Percentiles rank a stretch among this genome's conserved stretches.
Conservation (phyloP, 2,888 invertebrate species). For the Tetheella fluctuosa region DNA sequence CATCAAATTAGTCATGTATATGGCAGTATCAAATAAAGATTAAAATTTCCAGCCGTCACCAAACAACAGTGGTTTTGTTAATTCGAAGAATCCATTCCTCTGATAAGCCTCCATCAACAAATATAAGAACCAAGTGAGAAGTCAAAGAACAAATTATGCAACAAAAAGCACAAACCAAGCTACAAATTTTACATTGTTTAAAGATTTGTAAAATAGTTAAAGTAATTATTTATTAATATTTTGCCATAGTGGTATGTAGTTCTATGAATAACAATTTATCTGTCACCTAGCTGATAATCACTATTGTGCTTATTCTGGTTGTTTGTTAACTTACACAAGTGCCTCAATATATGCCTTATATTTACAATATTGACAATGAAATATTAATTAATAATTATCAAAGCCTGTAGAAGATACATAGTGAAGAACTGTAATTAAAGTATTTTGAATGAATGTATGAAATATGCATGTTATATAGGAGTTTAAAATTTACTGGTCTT, state of each 20-base stretch:
- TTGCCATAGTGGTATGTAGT: slow-evolving; percentile 58
- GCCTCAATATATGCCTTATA: slow-evolving; percentile 73
- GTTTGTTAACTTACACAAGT: slow-evolving; percentile 55
- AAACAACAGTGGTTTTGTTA: slow-evolving; percentile 69
- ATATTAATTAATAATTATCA: slow-evolving; percentile 17
- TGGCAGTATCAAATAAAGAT: not conserved
- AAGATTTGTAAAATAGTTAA: slow-evolving; percentile 48
- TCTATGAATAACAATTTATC: slow-evolving; percentile 16
- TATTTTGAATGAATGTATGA: slow-evolving; percentile 44
- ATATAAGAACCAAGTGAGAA: slow-evolving; percentile 54
- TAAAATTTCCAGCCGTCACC: slow-evolving; percentile 59
- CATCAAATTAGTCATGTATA: not conserved
- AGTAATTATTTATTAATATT: slow-evolving; percentile 57
- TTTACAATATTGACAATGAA: slow-evolving; percentile 43
- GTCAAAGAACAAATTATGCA: slow-evolving; percentile 65
- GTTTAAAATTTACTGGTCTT: slow-evolving; percentile 61
- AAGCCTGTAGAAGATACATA: slow-evolving; percentile 27
- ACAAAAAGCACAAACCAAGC: slow-evolving; percentile 77
- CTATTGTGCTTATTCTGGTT: slow-evolving; percentile 44
- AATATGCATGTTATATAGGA: slow-evolving; percentile 26
- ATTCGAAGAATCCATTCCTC: slow-evolving; percentile 79
- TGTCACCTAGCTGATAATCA: slow-evolving; percentile 12
- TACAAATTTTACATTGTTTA: slow-evolving; percentile 68
- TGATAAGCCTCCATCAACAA: slow-evolving; percentile 50
- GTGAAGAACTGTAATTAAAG: slow-evolving; percentile 36